Base-by-base conservation (phyloP, 2,113 vertebrate species). In the Podilymbus podiceps region DNA sequence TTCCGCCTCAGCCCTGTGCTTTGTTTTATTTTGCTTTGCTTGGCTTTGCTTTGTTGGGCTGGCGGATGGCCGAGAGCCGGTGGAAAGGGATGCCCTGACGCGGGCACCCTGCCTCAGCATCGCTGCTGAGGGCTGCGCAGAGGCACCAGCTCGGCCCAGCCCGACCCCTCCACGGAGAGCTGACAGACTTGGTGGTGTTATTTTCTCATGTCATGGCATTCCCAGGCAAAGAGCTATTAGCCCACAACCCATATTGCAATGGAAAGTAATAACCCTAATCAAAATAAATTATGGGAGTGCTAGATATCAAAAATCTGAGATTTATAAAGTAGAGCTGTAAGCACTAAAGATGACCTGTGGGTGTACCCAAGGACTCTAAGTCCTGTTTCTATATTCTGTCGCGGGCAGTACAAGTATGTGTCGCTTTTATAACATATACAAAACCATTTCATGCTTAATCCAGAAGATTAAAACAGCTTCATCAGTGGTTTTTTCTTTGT, bases 41-140 rank as follows among this genome's bases (percentile, higher is more conserved):
- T 71, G 47, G 33, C 7, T 73, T n/a, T 73, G 12, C 2, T 56
- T 55, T 46, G 35, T 1, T 33, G 68, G 6, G n/a, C 35, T 91
- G 67, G 40, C 63, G 59, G 47, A 38, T 42, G 44, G 63, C 64
- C 1, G 1, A 21, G 44, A 7, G 19, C 16, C 4, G 6, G 33
- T 47, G 58, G 85, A 47, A 60, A 16, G 35, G 15, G 42, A 9
- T 83, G 62, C 53, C 28, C 80, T 67, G 59, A 49, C 49, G 40
- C 47, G 20, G 55, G 44, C 62, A 79, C 20, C n/a, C 30, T 73
- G 66, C 33, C 42, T 62, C n/a, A 23, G 40, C 52, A 15, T 78
- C 5, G 0, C 40, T 88, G 69, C 55, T 3, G 2, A 25, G 67
- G 30, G 50, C 67, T 59, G 31, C 1, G 0, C 19, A 15, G 67